Conservation (phyloP, 2,113 vertebrate genomes). For the Felis catus region DNA sequence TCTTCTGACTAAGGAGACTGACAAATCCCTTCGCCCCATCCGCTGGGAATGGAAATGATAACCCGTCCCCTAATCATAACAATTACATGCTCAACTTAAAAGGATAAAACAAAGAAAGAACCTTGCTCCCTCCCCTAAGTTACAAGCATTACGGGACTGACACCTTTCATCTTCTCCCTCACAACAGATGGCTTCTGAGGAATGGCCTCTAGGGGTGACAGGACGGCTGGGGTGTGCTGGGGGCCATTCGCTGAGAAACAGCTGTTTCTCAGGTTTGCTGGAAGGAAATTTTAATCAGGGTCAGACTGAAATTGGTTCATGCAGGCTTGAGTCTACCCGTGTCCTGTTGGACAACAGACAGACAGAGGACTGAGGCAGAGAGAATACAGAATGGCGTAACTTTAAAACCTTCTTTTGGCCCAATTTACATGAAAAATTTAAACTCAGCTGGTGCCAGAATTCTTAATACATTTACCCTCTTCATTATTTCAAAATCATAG, state of each 20-base stretch:
- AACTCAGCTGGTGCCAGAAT: not conserved
- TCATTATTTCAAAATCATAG: not conserved
- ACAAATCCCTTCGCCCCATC: not conserved
- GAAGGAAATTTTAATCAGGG: constrained; percentile 5
- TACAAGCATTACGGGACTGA: not conserved
- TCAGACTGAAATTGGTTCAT: not conserved
- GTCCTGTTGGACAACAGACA: not conserved
- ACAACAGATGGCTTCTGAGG: constrained; percentile 64
- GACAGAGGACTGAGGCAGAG: too few relatives aligned
- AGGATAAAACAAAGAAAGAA: not conserved
- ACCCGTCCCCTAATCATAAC: not conserved
- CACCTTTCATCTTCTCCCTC: constrained; percentile 58
- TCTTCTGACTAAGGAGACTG: not conserved
- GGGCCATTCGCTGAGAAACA: not conserved
- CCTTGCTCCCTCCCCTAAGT: not conserved
- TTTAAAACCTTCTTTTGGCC: not conserved
- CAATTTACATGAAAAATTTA: not conserved
- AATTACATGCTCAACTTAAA: not conserved
- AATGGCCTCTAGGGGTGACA: constrained; percentile 54
- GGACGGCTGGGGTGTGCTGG: constrained; percentile 21
- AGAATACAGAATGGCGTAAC: fast-evolving
- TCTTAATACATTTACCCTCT: not conserved
- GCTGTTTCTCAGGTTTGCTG: constrained; percentile 41
- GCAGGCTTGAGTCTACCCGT: not conserved
- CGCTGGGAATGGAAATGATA: not conserved